Conservation (phyloP, 2,797 vertebrate genomes). For the Alcedo atthis region DNA sequence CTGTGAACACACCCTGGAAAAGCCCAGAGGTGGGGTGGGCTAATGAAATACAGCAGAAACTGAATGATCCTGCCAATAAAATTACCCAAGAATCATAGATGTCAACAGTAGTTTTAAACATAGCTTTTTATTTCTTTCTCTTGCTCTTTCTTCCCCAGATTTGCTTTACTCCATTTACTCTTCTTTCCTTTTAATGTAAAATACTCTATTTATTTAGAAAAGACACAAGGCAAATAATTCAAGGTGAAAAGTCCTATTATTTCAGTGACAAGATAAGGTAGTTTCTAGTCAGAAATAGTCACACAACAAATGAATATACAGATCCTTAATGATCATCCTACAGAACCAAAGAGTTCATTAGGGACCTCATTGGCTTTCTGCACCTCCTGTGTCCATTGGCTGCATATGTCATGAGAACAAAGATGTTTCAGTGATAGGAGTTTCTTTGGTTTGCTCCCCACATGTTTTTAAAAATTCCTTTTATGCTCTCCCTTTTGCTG, state of each 20-base stretch:
- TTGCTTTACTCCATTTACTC: not conserved
- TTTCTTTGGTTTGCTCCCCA: not conserved
- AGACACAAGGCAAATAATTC: not conserved
- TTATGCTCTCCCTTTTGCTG: not conserved
- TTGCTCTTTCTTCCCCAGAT: not conserved
- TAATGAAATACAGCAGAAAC: constrained; percentile 47
- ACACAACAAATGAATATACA: not conserved
- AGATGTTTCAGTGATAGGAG: not conserved
- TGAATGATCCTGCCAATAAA: constrained; percentile 38
- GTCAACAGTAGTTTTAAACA: not conserved
- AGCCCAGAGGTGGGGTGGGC: not conserved
- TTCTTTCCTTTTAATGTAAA: not conserved
- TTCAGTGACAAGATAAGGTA: not conserved
- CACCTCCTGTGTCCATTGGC: not conserved
- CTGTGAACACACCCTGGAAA: constrained; percentile 10
- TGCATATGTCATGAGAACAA: not conserved
- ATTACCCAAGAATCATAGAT: not conserved
- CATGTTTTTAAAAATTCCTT: not conserved
- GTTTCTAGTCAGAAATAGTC: not conserved
- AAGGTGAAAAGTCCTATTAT: not conserved
- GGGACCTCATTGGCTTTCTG: not conserved
- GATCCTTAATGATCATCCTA: not conserved
- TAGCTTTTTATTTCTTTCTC: not conserved
- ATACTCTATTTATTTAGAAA: not conserved
- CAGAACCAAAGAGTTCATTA: not conserved